Evolutionary conservation across 2,797 vertebrate species (phyloP), one percentile per base, ranked within the genome.

Genomic region (Molossus alvarezi): DNA sequence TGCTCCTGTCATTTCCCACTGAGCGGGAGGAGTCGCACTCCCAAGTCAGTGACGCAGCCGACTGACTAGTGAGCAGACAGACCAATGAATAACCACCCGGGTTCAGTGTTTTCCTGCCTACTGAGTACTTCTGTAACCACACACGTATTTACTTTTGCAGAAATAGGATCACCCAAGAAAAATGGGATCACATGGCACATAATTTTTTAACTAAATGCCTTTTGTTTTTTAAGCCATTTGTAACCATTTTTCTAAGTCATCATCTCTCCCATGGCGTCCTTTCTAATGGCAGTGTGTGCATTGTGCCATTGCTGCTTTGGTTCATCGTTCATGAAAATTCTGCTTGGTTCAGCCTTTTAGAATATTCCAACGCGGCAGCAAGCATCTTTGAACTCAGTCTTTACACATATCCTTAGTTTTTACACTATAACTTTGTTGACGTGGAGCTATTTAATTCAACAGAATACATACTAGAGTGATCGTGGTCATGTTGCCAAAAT

Each of bases 221-320:
- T 96, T 65, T 84, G 33, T 88, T 62, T 94, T 83, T 85, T 60
- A 89, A 48, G 65, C 17, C 65, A 45, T 84, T 41, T 41, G 9
- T 82, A 65, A 11, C 60, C 25, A 0, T 64, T 33, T 62, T 65
- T 15, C 67, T 76, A 6, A 53, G 18, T 51, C 29, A 45, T 79
- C 25, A 67, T 79, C 73, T 82, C 21, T 60, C 21, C 14, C 27
- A 60, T 20, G 65, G 37, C 20, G 13, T 72, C 37, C 58, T 67
- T 91, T 83, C 62, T 80, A 65, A 13, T 48, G 55, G 21, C 37
- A 45, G 1, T 73, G 8, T 73, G 4, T 55, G n/a, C 51, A 73
- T 6, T 73, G 18, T 72, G 6, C 41, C 55, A 4, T 73, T 79
- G 81, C n/a, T 80, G 73, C 6, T 57, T 72, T 94, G 69, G 51